Base-by-base conservation (phyloP, 2,113 vertebrate genomes). In the Neoarius graeffei region DNA sequence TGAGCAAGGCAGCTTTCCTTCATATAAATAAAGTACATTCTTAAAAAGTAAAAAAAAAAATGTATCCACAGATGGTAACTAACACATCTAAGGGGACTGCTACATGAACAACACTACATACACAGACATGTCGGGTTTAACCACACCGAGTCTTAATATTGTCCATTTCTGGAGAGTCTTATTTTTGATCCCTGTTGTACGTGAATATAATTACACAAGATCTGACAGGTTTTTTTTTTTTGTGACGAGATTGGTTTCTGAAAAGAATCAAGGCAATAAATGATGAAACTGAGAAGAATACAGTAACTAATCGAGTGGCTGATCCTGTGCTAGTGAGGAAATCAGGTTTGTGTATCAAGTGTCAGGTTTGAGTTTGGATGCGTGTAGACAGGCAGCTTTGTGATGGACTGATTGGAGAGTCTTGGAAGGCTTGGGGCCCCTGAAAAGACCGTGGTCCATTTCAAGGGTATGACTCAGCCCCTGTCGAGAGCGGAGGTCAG, bases 401-500 rank as follows among this genome's bases (percentile, higher is more conserved):
- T 94, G 94, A 93, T 93, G 91, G 91, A 88, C 90, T 88, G 91
- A 93, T 76, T 86, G 90, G 81, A 90, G 17, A 92, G 83, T 91
- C 92, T 83, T 81, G 59, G 82, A 77, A 89, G 74, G 67, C 76
- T 82, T 23, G 42, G 81, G 86, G 87, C 79, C 90, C 90, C 83
- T 85, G 88, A 88, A 87, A 91, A 67, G 67, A 89, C 91, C 91
- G 91, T 59, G 93, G 93, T 91, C 94, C 94, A 90, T 94, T 94
- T 91, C 92, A 94, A 85, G 86, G 90, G 95, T 93, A 85, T 81
- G 50, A 90, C 93, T 93, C 66, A 94, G 81, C 94, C 94, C 94
- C 15, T 93, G 87, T 91, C 90, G 90, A 94, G 91, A 91, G 93
- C 92, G 85, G 91, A 93, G 93, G 96, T 99, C 98, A 99, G 97